A percentile compares a stretch with the other conserved stretches of the same genome.
phyloP scores from a whole-genome alignment of 2,888 invertebrate genomes.

The Andrena flavipes region DNA sequence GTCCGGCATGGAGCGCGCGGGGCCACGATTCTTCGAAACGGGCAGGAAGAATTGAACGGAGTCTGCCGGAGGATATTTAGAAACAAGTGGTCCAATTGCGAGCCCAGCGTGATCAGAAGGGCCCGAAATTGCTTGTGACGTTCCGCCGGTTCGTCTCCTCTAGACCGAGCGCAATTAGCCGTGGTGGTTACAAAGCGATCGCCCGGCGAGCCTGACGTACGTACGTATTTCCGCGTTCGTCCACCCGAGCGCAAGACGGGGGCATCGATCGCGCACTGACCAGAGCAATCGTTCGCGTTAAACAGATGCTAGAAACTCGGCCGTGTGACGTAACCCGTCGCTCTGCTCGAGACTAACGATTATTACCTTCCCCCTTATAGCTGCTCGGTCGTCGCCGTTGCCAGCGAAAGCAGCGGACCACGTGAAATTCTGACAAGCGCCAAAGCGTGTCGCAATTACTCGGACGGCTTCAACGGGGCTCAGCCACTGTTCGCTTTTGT shows the following conservation, averaged over 20 bases:
- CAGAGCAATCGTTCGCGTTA: slow-evolving; percentile 44
- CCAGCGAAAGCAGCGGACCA: slow-evolving; percentile 65
- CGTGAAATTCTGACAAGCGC: slow-evolving; percentile 68
- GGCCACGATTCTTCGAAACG: slow-evolving; percentile 22
- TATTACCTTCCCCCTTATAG: slow-evolving; percentile 47
- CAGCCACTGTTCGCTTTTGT: slow-evolving; percentile 42
- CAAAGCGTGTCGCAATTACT: slow-evolving; percentile 70
- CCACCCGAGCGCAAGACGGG: neutral
- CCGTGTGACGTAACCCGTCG: slow-evolving; percentile 62
- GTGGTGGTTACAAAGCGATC: neutral
- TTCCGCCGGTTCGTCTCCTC: neutral
- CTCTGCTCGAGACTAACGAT: slow-evolving; percentile 63
- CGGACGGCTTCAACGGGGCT: slow-evolving; percentile 38
- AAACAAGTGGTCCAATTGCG: slow-evolving; percentile 39
- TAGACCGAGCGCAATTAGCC: neutral
- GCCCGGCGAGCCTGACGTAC: neutral
- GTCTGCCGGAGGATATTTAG: slow-evolving; percentile 26
- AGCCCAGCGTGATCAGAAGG: slow-evolving; percentile 6
- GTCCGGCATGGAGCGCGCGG: neutral
- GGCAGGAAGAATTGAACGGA: neutral
- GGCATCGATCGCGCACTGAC: slow-evolving; percentile 32
- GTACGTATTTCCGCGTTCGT: neutral
- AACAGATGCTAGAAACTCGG: slow-evolving; percentile 58
- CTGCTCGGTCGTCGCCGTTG: slow-evolving; percentile 26
- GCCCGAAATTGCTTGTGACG: slow-evolving; percentile 13